These are phyloP conservation scores for Tyrannus savana DNA, from an alignment of 2,113 vertebrate genomes.

Conservation along the genomic window DNA sequence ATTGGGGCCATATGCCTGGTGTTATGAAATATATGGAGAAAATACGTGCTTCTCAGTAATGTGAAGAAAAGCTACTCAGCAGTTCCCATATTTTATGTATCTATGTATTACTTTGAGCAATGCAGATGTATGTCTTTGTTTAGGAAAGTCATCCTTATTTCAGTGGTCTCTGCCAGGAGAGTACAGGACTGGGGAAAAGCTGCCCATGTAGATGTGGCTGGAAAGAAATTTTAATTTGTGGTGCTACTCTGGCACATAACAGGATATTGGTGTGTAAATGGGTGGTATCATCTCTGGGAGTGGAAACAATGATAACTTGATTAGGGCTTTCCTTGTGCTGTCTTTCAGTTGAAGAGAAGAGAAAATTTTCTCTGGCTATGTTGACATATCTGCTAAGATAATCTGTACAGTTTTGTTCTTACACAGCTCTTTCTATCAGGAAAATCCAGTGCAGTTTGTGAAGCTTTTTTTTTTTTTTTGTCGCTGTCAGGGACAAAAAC, in stretches of 20 bases:
- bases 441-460: background rate
- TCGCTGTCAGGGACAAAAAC: background rate
- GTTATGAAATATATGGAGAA: background rate
- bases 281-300: background rate
- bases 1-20: background rate
- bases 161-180: background rate
- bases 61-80: background rate
- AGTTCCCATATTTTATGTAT: background rate
- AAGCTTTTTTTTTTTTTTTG: background rate
- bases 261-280: background rate
- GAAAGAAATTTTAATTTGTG: background rate
- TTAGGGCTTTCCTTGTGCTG: background rate
- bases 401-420: background rate
- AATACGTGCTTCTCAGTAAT: background rate
- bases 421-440: background rate
- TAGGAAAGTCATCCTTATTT: background rate
- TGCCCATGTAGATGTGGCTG: background rate
- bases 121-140: background rate
- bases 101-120: background rate
- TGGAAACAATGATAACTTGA: background rate
- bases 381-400: background rate
- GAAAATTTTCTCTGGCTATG: background rate
- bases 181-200: background rate
- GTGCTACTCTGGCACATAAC: background rate
- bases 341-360: background rate